These are phyloP conservation scores for Torymus aiolomorphi DNA, from an alignment of 2,888 invertebrate genomes.

Conservation along the genomic window DNA sequence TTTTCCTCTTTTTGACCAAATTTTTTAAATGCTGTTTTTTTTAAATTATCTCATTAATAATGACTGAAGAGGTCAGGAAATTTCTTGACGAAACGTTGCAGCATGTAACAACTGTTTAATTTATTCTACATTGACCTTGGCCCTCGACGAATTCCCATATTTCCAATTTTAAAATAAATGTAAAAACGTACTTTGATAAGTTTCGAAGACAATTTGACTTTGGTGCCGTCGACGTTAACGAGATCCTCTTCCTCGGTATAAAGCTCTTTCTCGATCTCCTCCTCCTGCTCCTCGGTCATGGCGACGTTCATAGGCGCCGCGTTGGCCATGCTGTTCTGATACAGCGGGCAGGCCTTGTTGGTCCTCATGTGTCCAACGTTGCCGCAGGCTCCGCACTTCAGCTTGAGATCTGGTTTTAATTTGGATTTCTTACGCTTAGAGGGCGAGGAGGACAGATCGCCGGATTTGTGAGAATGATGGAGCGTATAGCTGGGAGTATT, in stretches of 20 bases:
- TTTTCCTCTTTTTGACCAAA: too few relatives aligned
- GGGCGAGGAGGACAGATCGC: slow-evolving; percentile 76
- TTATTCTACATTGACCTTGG: too few relatives aligned
- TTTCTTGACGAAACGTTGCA: too few relatives aligned
- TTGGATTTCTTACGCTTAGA: slow-evolving; percentile 87
- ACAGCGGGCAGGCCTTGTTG: slow-evolving; percentile 97
- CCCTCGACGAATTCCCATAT: too few relatives aligned
- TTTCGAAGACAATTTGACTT: slow-evolving; percentile 92
- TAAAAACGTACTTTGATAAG: slow-evolving; percentile 87
- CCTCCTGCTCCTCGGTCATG: slow-evolving; percentile 89
- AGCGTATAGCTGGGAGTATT: slow-evolving; percentile 34
- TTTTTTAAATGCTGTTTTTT: too few relatives aligned
- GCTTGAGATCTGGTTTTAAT: slow-evolving; percentile 91
- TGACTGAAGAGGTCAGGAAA: too few relatives aligned
- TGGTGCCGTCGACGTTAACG: slow-evolving; percentile 96
- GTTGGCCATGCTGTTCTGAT: slow-evolving; percentile 79
- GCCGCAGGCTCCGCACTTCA: slow-evolving; percentile 98
- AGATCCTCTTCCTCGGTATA: slow-evolving; percentile 90
- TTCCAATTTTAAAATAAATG: too few relatives aligned
- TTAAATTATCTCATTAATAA: too few relatives aligned
- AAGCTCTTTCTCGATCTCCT: slow-evolving; percentile 80
- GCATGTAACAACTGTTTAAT: too few relatives aligned
- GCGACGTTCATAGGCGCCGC: slow-evolving; percentile 78
- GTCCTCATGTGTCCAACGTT: slow-evolving; percentile 90
- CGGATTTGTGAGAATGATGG: slow-evolving; percentile 60